Evolutionary conservation across 2,797 vertebrate genomes (phyloP), one percentile per base, ranked within the genome.

Genomic region (Gymnoscopelus braueri): DNA sequence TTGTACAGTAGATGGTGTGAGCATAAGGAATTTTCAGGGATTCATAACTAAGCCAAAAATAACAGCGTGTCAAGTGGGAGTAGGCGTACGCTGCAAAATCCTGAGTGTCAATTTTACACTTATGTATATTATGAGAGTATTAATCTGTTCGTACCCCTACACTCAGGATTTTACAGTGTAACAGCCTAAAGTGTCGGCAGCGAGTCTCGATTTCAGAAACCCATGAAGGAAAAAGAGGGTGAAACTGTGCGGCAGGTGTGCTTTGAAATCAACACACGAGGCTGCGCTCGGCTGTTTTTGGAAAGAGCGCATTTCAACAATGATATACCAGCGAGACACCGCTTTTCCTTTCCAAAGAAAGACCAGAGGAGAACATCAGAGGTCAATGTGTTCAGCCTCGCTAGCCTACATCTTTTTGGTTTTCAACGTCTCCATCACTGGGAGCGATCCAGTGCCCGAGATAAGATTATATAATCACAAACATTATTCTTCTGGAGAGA

Each of bases 381-480:
- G 88, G 85, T 90, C 87, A 89, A 60, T 56, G 57, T 82, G 58
- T 79, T 88, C 78, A 82, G 77, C 77, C 84, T 86, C 69, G 54
- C 86, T 58, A 72, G 76, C 65, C 55, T 72, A 82, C 68, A 83
- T 83, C 85, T 85, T 76, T 82, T 84, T 82, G 65, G 60, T 81
- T 88, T 90, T 88, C 69, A 89, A 91, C 79, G 75, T 85, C 74
- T 89, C 83, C 84, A 89, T 90, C 85, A 88, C 83, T 89, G 69
- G 79, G 81, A 91, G 89, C 89, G 56, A 88, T 90, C 48, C 52
- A n/a, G 81, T 84, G 62, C 69, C 84, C 83, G 83, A 78, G 39
- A 44, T 44, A 44, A 83, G 84, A 91, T 93, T 93, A 93, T 91
- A 92, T 95, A 93, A 93, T 88, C 84, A 86, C 71, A 81, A 78